A percentile compares a stretch with the other conserved stretches of the same genome.
Evolutionary conservation across 2,888 invertebrate species (phyloP).

Genomic region (Loripinus fragilis): DNA sequence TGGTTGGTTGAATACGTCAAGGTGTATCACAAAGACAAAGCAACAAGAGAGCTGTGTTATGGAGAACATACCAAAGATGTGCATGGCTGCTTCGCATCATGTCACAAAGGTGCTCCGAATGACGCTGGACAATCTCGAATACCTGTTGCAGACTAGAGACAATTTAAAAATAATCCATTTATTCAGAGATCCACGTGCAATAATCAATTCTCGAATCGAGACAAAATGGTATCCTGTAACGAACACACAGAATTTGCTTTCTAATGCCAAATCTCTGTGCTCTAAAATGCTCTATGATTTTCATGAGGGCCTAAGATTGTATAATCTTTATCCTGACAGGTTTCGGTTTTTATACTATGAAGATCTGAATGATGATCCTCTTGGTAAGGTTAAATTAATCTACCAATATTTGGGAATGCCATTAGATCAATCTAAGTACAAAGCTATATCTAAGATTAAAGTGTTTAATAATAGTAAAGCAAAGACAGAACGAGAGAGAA

Average conservation of each 20-base stretch:
- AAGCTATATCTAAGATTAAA: background rate
- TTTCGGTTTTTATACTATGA: slow-evolving; percentile 38
- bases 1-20: background rate
- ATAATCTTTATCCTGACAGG: slow-evolving; percentile 19
- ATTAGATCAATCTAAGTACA: slow-evolving; percentile 18
- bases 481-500: background rate
- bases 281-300: slow-evolving; percentile 31
- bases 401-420: slow-evolving; percentile 39
- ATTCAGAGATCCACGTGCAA: background rate
- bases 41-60: background rate
- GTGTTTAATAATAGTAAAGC: slow-evolving; percentile 13
- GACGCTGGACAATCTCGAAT: background rate
- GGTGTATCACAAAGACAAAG: background rate
- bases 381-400: slow-evolving; percentile 32
- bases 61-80: background rate
- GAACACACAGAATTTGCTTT: slow-evolving; percentile 10
- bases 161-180: background rate
- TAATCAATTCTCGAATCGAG: background rate
- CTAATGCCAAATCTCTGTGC: slow-evolving; percentile 25
- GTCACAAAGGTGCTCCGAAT: slow-evolving; percentile 15
- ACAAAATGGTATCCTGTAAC: background rate
- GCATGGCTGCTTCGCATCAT: slow-evolving; percentile 15
- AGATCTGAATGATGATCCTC: slow-evolving; percentile 24
- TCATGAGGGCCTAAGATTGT: slow-evolving; percentile 17
- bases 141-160: background rate